A percentile compares a stretch with the other conserved stretches of the same genome.
phyloP scores from a whole-genome alignment of 2,888 invertebrate species.

The Himalopsyche tibetana region DNA sequence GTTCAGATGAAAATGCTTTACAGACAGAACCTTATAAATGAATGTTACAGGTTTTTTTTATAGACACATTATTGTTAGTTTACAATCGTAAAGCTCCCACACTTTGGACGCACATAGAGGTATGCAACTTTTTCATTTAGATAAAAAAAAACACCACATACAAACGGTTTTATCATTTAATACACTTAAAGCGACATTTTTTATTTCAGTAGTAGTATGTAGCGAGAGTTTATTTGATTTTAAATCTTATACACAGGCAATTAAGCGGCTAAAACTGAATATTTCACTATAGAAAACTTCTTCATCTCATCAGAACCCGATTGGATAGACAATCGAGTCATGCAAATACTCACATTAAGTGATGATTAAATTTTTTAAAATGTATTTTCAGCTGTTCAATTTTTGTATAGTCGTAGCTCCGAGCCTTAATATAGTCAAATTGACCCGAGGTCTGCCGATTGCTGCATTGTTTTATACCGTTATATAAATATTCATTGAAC shows the following conservation, averaged over 20 bases:
- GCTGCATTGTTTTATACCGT: no score
- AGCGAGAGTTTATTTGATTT: conserved; percentile 44
- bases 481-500: no score
- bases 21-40: not conserved
- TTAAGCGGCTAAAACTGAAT: not conserved
- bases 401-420: no score
- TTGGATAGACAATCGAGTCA: no score
- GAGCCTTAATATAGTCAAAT: no score
- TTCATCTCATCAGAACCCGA: no score
- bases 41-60: conserved; percentile 32
- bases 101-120: conserved; percentile 2
- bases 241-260: conserved; percentile 48
- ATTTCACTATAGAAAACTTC: not conserved
- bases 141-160: conserved; percentile 51
- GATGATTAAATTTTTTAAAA: no score
- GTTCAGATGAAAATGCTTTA: conserved; percentile 16
- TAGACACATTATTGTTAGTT: conserved; percentile 1
- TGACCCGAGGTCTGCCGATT: no score
- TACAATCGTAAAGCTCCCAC: not conserved
- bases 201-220: conserved; percentile 39
- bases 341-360: no score
- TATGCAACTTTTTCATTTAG: conserved; percentile 33
- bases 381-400: no score
- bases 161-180: conserved; percentile 41
- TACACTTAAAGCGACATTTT: conserved; percentile 57